Conservation (phyloP, 2,797 vertebrate genomes). For the Chelonia mydas region DNA sequence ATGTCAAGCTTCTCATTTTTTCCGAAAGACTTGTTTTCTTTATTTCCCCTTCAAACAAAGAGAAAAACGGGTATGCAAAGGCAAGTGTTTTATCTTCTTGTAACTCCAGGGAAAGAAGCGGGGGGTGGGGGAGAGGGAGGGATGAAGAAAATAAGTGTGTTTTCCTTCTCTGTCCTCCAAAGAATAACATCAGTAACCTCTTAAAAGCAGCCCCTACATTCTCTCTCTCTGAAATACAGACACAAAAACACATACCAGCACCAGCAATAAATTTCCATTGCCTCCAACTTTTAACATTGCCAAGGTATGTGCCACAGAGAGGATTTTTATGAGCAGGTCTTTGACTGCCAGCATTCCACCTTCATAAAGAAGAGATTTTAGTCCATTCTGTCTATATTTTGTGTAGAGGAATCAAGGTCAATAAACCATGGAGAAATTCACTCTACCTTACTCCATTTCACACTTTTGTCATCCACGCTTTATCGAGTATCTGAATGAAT, state of each 20-base stretch:
- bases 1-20: conserved; percentile 38
- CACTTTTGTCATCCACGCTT: conserved; percentile 83
- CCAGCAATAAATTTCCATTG: conserved; percentile 73
- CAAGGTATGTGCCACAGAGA: conserved; percentile 73
- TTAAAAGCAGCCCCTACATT: conserved; percentile 70
- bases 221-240: conserved; percentile 69
- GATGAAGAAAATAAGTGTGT: conserved; percentile 23
- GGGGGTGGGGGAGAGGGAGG: neutral
- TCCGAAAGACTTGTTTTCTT: conserved; percentile 10
- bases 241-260: conserved; percentile 22
- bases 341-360: conserved; percentile 78
- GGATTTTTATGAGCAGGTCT: conserved; percentile 78
- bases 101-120: conserved; percentile 57
- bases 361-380: conserved; percentile 83
- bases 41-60: conserved; percentile 66
- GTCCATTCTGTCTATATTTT: conserved; percentile 83
- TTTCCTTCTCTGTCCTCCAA: conserved; percentile 64
- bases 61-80: conserved; percentile 63
- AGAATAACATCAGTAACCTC: conserved; percentile 68
- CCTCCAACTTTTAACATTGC: conserved; percentile 58
- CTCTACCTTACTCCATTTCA: conserved; percentile 80
- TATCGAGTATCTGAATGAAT: conserved; percentile 83
- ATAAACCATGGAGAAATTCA: conserved; percentile 83
- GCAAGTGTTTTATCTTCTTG: conserved; percentile 64
- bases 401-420: conserved; percentile 82